Conservation (phyloP, 2,888 invertebrate species). For the Synanthedon vespiformis region DNA sequence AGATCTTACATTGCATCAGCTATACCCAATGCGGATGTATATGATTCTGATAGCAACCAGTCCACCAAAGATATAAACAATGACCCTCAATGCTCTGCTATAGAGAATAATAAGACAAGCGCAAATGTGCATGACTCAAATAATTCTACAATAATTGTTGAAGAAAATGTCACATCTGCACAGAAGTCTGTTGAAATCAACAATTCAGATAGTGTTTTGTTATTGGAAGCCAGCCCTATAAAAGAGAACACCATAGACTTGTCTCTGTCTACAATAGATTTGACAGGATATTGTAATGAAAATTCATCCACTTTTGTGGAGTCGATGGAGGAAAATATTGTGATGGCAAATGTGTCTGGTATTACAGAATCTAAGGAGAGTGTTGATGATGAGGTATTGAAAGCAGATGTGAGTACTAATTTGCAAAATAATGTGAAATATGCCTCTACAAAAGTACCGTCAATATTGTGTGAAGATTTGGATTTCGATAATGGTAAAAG, state of each 20-base stretch:
- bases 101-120: slow-evolving; percentile 46
- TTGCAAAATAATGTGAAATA: slow-evolving; percentile 21
- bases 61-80: slow-evolving; percentile 33
- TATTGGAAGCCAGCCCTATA: slow-evolving; percentile 7
- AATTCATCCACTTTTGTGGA: not conserved
- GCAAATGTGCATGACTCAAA: slow-evolving; percentile 69
- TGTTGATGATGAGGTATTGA: slow-evolving; percentile 13
- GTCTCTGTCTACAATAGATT: slow-evolving; percentile 2
- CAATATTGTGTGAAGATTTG: slow-evolving; percentile 51
- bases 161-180: slow-evolving; percentile 11
- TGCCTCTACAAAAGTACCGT: slow-evolving; percentile 55
- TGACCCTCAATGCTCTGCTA: slow-evolving; percentile 29
- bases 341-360: slow-evolving; percentile 56
- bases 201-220: slow-evolving; percentile 20
- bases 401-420: not conserved
- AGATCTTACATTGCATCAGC: slow-evolving; percentile 44
- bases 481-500: slow-evolving; percentile 61
- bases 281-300: slow-evolving; percentile 1
- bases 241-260: slow-evolving; percentile 9
- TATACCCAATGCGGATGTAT: slow-evolving; percentile 61
- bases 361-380: slow-evolving; percentile 32
- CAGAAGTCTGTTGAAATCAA: slow-evolving; percentile 10
- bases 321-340: slow-evolving; percentile 36
- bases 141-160: slow-evolving; percentile 28
- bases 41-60: slow-evolving; percentile 71